phyloP scores from a whole-genome alignment of 35 echinoderm and acorn worm species.

The Stichopus chloronotus region DNA sequence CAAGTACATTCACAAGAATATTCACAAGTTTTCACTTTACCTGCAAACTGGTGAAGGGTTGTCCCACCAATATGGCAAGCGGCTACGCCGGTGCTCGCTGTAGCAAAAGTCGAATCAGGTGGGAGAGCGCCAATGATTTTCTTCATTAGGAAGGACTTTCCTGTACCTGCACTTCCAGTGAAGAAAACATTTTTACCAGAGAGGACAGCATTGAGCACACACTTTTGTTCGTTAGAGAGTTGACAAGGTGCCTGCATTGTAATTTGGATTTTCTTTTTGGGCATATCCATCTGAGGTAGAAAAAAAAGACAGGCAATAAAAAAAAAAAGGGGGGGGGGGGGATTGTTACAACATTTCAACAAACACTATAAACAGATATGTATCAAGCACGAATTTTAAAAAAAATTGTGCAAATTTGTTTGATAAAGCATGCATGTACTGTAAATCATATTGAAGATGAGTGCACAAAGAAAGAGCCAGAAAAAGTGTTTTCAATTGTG shows the following conservation, averaged over 20 bases:
- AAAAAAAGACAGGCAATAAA: neutral
- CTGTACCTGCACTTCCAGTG: slow-evolving; percentile 98
- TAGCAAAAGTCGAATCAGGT: slow-evolving; percentile 93
- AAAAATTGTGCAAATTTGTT: too few species aligned
- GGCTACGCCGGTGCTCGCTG: slow-evolving; percentile 95
- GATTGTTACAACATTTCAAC: neutral
- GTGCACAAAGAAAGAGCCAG: too few species aligned
- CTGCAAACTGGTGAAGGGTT: slow-evolving; percentile 99
- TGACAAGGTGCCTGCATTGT: slow-evolving; percentile 17
- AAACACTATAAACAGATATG: too few species aligned
- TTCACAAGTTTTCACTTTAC: slow-evolving; percentile 16
- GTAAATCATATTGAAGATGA: too few species aligned
- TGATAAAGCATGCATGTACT: too few species aligned
- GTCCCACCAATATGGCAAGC: slow-evolving; percentile 99
- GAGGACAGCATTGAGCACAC: slow-evolving; percentile 85
- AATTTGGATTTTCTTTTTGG: slow-evolving; percentile 82
- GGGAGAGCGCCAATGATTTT: slow-evolving; percentile 91
- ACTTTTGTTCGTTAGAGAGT: slow-evolving; percentile 78
- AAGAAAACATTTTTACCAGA: slow-evolving; percentile 91
- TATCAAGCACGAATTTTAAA: too few species aligned
- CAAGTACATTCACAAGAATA: too few species aligned
- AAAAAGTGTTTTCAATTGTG: too few species aligned
- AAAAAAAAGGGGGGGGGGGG: too few species aligned
- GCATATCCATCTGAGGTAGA: slow-evolving; percentile 27
- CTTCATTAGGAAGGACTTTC: slow-evolving; percentile 97